Conservation (phyloP, 2,888 invertebrate genomes). For the Athripsodes cinereus region DNA sequence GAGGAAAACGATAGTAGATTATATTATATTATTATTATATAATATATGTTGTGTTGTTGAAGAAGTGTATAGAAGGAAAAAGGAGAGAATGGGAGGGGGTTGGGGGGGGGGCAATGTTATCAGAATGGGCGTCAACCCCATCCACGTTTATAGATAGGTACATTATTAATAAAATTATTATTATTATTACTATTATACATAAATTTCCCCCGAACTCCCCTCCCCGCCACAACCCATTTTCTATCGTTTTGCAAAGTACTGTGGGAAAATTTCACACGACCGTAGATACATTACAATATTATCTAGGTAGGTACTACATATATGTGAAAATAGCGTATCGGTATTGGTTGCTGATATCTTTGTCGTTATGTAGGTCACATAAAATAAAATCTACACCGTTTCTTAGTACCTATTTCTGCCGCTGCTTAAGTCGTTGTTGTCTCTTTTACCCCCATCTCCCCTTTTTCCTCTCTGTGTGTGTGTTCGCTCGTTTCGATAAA, state of each 20-base stretch:
- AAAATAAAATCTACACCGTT: conserved; percentile 2
- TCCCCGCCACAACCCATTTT: too few species aligned
- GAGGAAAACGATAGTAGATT: background rate
- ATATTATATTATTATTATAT: too few species aligned
- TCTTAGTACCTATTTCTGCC: too few species aligned
- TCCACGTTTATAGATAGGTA: too few species aligned
- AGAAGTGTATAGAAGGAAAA: too few species aligned
- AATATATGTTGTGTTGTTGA: too few species aligned
- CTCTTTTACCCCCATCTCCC: background rate
- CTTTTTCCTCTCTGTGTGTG: background rate
- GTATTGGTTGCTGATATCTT: conserved; percentile 2
- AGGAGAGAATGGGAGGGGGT: background rate
- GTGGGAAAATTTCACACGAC: conserved; percentile 7
- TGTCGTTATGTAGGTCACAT: conserved; percentile 6
- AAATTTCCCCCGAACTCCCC: too few species aligned
- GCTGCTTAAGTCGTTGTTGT: background rate
- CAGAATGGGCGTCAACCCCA: conserved; percentile 4
- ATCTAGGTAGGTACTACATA: too few species aligned
- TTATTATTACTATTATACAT: too few species aligned
- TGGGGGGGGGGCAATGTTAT: background rate
- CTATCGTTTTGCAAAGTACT: conserved; percentile 3
- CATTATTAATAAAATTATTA: too few species aligned
- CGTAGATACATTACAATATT: background rate
- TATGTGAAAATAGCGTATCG: background rate
- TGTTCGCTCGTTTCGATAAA: background rate